Conservation (phyloP, 2,888 invertebrate genomes). For the Napeogenes sylphis region DNA sequence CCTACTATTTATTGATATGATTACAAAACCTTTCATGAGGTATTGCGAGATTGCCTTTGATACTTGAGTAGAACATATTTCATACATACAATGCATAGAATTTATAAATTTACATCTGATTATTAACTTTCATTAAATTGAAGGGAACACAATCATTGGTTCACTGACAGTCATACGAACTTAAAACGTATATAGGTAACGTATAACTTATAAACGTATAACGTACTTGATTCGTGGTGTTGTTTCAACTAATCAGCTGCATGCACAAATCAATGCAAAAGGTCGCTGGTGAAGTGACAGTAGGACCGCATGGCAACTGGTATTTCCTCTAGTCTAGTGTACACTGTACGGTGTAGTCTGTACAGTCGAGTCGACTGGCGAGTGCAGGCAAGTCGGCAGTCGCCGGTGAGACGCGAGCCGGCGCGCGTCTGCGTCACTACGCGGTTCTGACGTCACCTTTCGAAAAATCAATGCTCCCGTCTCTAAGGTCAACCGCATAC, state of each 20-base stretch:
- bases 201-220: neutral
- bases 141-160: too few relatives aligned
- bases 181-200: too few relatives aligned
- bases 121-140: too few relatives aligned
- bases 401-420: constrained; percentile 68
- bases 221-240: neutral
- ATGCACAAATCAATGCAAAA: constrained; percentile 60
- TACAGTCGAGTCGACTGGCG: constrained; percentile 36
- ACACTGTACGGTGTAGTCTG: too few relatives aligned
- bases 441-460: constrained; percentile 67
- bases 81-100: too few relatives aligned
- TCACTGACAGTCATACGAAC: too few relatives aligned
- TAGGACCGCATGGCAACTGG: constrained; percentile 68
- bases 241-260: constrained; percentile 50
- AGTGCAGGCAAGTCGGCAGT: constrained; percentile 44
- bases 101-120: too few relatives aligned
- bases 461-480: constrained; percentile 74
- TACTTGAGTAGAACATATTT: too few relatives aligned
- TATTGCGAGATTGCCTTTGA: too few relatives aligned
- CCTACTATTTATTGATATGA: too few relatives aligned
- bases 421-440: constrained; percentile 61
- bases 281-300: constrained; percentile 52
- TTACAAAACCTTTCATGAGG: too few relatives aligned
- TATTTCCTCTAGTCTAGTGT: constrained; percentile 55
- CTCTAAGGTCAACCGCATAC: constrained; percentile 72